These are phyloP conservation scores for Malacoctenus gilli DNA, from an alignment of 2,797 vertebrate genomes.

Conservation along the genomic window DNA sequence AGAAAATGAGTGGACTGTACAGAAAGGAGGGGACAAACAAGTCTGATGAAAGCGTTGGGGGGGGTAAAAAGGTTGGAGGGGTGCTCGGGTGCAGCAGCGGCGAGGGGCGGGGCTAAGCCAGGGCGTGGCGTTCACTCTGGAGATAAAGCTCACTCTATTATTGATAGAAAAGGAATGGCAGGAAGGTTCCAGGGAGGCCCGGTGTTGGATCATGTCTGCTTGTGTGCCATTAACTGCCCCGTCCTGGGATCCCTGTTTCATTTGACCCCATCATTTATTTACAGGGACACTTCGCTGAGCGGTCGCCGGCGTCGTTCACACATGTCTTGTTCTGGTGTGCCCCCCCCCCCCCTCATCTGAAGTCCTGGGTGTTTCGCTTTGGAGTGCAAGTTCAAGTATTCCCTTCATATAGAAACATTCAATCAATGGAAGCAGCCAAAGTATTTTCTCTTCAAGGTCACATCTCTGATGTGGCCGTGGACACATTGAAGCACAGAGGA, in stretches of 20 bases:
- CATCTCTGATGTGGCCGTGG: no score
- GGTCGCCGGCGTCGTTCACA: constrained; percentile 26
- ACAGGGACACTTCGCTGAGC: constrained; percentile 46
- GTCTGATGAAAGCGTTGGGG: constrained; percentile 13
- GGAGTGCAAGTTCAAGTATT: constrained; percentile 5
- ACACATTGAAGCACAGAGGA: no score
- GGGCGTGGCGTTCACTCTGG: constrained; percentile 30
- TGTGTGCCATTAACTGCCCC: constrained; percentile 72
- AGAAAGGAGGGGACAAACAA: constrained; percentile 19
- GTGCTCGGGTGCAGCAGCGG: no score
- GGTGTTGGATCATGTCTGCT: constrained; percentile 48
- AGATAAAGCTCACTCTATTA: constrained; percentile 62
- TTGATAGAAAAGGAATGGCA: constrained; percentile 69
- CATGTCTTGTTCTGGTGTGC: constrained; percentile 22
- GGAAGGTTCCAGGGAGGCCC: constrained; percentile 49
- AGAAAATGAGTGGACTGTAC: constrained; percentile 33
- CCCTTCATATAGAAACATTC: no score
- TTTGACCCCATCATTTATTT: constrained; percentile 74
- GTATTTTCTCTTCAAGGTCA: no score
- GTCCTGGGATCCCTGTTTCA: constrained; percentile 52
- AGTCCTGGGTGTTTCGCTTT: constrained; percentile 11
- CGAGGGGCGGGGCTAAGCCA: constrained; percentile 7
- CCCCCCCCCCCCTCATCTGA: constrained; percentile 6
- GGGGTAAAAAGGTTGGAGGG: neutral
- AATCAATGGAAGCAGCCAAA: no score